Conservation (phyloP, 2,888 invertebrate species). For the Trilocha varians region DNA sequence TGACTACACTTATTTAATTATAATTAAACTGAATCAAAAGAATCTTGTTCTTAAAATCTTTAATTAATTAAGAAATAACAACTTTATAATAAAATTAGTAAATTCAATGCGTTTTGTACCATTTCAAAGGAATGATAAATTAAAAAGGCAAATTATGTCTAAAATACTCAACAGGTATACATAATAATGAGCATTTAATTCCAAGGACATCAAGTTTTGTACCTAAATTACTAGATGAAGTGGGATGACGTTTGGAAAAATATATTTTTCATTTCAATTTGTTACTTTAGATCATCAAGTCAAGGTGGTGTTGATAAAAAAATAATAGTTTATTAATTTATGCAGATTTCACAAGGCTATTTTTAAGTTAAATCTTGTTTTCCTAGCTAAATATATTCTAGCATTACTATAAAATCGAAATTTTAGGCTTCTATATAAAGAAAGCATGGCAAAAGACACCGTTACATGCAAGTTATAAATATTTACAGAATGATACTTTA, state of each 20-base stretch:
- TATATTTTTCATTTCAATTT: constrained; percentile 30
- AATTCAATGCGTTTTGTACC: too few species aligned
- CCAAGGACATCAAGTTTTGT: constrained; percentile 24
- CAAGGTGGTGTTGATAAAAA: constrained; percentile 47
- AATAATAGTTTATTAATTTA: constrained; percentile 47
- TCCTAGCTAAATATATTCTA: constrained; percentile 1
- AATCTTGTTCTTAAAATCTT: too few species aligned
- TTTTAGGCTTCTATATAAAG: too few species aligned
- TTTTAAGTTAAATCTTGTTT: constrained; percentile 25
- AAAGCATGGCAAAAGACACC: too few species aligned
- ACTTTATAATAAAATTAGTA: too few species aligned
- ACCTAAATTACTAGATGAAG: constrained; percentile 20
- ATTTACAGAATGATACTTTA: too few species aligned
- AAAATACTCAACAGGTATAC: constrained; percentile 4
- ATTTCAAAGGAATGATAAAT: constrained; percentile 14
- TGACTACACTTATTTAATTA: too few species aligned
- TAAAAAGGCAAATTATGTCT: constrained; percentile 4
- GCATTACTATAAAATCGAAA: neutral
- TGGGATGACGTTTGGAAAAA: constrained; percentile 25
- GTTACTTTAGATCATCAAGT: constrained; percentile 36
- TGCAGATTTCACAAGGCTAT: constrained; percentile 46
- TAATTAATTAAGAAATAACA: too few species aligned
- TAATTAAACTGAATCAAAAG: too few species aligned
- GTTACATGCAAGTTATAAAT: too few species aligned
- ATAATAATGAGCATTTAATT: constrained; percentile 25